Conservation (phyloP, 2,113 vertebrate species). For the Martes martes region DNA sequence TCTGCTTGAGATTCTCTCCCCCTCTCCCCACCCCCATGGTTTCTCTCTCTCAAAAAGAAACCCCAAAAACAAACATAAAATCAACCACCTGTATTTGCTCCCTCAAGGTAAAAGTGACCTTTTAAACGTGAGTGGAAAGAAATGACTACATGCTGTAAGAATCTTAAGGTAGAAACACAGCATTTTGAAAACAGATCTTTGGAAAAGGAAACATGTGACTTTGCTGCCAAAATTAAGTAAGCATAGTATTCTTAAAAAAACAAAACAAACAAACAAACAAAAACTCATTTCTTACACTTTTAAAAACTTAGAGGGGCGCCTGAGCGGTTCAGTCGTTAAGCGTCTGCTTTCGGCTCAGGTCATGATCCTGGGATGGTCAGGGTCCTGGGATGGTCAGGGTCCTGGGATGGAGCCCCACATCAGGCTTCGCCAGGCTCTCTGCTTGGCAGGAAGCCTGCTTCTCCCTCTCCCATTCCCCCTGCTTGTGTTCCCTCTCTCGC, state of each 20-base stretch:
- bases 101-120: not conserved
- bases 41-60: not conserved
- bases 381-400: too few relatives aligned
- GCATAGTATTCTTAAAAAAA: not conserved
- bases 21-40: too few relatives aligned
- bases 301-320: not conserved
- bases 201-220: not conserved
- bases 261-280: not conserved
- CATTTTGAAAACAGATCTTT: conserved; percentile 34
- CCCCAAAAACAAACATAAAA: not conserved
- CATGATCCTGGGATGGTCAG: too few relatives aligned
- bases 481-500: too few relatives aligned
- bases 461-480: too few relatives aligned
- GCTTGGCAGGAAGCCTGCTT: too few relatives aligned
- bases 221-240: conserved; percentile 9
- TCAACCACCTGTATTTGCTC: not conserved
- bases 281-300: not conserved
- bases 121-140: not conserved
- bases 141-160: not conserved
- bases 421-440: too few relatives aligned
- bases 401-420: too few relatives aligned
- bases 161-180: not conserved
- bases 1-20: not conserved
- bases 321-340: too few relatives aligned
- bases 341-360: too few relatives aligned